A percentile compares a stretch with the other conserved stretches of the same genome.
These are phyloP conservation scores for Drosophila lowei DNA, from an alignment of 1,140 invertebrate species.

Conservation along the genomic window DNA sequence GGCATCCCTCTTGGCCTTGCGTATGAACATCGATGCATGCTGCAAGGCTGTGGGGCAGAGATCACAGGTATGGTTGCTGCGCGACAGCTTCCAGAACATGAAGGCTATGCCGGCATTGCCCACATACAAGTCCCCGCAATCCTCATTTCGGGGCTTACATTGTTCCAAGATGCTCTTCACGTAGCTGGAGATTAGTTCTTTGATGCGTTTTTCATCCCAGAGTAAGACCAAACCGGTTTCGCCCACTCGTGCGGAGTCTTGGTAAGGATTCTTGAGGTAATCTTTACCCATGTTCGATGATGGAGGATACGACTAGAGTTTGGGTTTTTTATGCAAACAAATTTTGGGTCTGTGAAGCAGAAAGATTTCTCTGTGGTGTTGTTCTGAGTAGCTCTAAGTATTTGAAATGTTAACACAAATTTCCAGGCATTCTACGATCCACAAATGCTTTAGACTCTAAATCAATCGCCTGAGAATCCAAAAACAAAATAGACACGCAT, in stretches of 20 bases:
- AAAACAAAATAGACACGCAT: no score
- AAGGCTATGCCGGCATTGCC: conserved; percentile 85
- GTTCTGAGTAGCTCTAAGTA: no score
- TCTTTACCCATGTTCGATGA: conserved; percentile 11
- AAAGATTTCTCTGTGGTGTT: no score
- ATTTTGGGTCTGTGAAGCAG: no score
- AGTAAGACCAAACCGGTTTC: conserved; percentile 59
- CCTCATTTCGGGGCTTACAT: conserved; percentile 63
- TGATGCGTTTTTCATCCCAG: conserved; percentile 70
- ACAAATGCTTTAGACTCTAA: no score
- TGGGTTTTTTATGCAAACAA: no score
- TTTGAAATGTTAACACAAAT: no score
- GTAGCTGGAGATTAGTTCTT: conserved; percentile 77
- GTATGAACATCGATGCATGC: conserved; percentile 83
- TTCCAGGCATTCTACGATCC: no score
- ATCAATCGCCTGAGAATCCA: no score
- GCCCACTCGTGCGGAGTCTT: conserved; percentile 52
- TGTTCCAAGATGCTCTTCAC: conserved; percentile 77
- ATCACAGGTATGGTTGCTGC: conserved; percentile 77
- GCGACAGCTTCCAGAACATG: conserved; percentile 84
- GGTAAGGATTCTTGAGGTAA: conserved; percentile 73
- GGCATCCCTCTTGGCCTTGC: conserved; percentile 82
- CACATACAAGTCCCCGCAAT: conserved; percentile 84
- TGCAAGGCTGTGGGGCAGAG: conserved; percentile 72
- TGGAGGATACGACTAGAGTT: no score